A percentile compares a stretch with the other conserved stretches of the same genome.
Evolutionary conservation across 2,797 vertebrate genomes (phyloP).

Genomic region (Phaenicophaeus curvirostris): DNA sequence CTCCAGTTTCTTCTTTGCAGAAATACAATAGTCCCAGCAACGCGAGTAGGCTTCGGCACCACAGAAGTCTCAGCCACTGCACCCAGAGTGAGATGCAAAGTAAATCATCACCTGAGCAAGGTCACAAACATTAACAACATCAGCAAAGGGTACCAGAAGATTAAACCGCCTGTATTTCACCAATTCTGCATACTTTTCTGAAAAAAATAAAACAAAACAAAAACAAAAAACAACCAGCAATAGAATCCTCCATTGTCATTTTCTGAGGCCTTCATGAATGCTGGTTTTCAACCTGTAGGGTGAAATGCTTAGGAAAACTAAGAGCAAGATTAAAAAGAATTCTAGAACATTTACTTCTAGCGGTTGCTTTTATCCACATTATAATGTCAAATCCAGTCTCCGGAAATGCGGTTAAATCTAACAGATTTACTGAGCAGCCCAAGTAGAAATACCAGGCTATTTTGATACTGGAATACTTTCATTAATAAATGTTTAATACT

Average conservation of each 20-base stretch:
- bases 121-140: background rate
- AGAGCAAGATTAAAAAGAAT: background rate
- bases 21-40: background rate
- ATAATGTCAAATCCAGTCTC: background rate
- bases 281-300: background rate
- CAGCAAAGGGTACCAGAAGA: background rate
- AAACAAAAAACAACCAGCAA: background rate
- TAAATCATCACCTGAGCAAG: background rate
- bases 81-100: background rate
- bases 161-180: background rate
- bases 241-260: background rate
- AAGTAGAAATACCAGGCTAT: background rate
- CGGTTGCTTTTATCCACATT: background rate
- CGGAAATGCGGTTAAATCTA: background rate
- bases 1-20: background rate
- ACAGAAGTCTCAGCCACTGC: background rate
- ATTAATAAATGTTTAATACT: slow-evolving; percentile 19
- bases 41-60: background rate
- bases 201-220: background rate
- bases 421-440: background rate
- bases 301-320: background rate
- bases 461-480: background rate
- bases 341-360: background rate
- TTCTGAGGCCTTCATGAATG: background rate
- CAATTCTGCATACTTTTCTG: background rate